Base-by-base conservation (phyloP, 2,888 invertebrate genomes). In the Papilio demoleus region DNA sequence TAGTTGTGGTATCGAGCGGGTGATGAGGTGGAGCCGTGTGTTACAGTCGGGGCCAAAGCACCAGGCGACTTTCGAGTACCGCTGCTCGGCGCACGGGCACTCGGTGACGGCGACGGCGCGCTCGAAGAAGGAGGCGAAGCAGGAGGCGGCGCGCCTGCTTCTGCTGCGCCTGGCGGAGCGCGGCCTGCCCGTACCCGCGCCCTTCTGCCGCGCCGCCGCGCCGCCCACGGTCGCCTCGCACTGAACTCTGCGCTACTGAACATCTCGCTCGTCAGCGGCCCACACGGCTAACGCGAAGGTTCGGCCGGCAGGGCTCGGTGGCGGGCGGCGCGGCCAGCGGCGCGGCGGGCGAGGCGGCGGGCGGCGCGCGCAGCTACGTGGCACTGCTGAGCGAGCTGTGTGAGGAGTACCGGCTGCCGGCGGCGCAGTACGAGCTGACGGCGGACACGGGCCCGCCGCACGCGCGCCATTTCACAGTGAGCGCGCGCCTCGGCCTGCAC, bases 361-460 rank as follows among this genome's bases (percentile, higher is more conserved):
- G 75, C n/a, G 69, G 66, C 31, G 14, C 58, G 73, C 80, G 85
- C 79, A 85, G 83, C 76, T 83, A 85, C 78, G 88, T 88, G 73
- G 85, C 87, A 66, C 81, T 90, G 73, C 83, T 90, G 67, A 82
- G 84, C 76, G 94, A 93, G 76, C 78, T 93, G 69, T 93, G 93
- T 79, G 79, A 93, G 65, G 83, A 89, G 79, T 89, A 83, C 79
- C 76, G 91, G 71, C 87, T 95, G 64, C 88, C 93, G 19, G 81
- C 80, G 14, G 94, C 94, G 3, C 79, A 83, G 53, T 95, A 94
- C 84, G 78, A 82, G 67, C 89, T 93, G 79, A 90, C 94, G 70
- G 93, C 93, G 17, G 95, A 94, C 82, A 93, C 94, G 73, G 95
- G 95, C 53, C 95, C 95, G 19, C 93, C 95, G 45, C 95, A 96